Conservation (phyloP, 2,113 vertebrate genomes). For the Sminthopsis crassicaudata region DNA sequence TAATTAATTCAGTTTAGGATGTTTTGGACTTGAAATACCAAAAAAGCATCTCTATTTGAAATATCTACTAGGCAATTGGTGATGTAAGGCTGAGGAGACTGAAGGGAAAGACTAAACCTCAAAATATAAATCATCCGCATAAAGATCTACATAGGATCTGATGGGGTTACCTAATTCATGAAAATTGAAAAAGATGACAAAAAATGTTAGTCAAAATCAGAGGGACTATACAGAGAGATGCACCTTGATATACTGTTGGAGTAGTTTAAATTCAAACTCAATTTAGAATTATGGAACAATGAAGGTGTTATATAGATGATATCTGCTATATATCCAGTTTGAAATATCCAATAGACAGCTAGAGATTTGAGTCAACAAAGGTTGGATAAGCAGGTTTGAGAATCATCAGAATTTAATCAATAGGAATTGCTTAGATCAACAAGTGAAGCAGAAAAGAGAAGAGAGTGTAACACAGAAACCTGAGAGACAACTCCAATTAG, state of each 20-base stretch:
- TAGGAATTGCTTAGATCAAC: too few species aligned
- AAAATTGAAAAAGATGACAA: not conserved
- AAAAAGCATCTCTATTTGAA: not conserved
- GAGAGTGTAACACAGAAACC: too few species aligned
- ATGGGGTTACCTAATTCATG: not conserved
- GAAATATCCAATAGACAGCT: too few species aligned
- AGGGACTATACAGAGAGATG: not conserved
- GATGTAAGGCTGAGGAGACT: not conserved
- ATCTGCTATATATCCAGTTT: too few species aligned
- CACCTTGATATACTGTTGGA: not conserved
- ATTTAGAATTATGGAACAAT: not conserved
- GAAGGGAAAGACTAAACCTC: not conserved
- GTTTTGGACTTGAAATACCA: not conserved
- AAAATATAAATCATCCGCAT: not conserved
- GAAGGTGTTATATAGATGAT: not conserved
- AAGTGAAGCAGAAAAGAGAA: too few species aligned
- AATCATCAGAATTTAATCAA: too few species aligned
- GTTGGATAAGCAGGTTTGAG: too few species aligned
- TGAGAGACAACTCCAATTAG: too few species aligned
- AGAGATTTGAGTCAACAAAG: too few species aligned
- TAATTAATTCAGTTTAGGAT: not conserved
- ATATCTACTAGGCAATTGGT: not conserved
- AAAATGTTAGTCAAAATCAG: not conserved
- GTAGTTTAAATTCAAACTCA: not conserved
- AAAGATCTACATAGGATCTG: not conserved